Conservation (phyloP, 2,797 vertebrate genomes). For the Morelia viridis region DNA sequence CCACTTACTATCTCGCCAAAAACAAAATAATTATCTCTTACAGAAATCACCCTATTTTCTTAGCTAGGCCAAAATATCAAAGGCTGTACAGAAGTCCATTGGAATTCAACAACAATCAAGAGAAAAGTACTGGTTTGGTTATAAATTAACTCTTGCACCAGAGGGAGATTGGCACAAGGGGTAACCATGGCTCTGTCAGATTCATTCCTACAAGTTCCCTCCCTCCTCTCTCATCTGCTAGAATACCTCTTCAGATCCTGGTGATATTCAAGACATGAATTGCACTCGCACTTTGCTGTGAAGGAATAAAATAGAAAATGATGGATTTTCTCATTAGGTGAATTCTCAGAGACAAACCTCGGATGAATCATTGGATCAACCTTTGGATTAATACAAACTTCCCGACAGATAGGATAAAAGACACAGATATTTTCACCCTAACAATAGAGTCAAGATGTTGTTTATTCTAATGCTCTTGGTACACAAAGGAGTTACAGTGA, state of each 20-base stretch:
- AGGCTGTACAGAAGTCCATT: neutral
- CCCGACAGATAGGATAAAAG: too few relatives aligned
- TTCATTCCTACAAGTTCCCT: neutral
- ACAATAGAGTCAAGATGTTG: neutral
- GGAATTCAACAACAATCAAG: neutral
- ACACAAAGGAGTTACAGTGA: neutral
- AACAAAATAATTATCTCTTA: neutral
- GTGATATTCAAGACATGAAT: neutral
- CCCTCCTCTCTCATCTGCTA: neutral
- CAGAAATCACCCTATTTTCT: neutral
- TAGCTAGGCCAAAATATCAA: neutral
- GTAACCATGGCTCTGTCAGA: neutral
- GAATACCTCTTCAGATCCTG: neutral
- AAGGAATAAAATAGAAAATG: neutral
- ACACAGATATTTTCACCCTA: neutral
- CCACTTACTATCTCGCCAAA: neutral
- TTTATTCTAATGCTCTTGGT: neutral
- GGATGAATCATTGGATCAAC: neutral
- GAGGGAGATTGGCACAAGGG: neutral
- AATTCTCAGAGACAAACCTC: neutral
- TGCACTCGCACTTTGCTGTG: too few relatives aligned
- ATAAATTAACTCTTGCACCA: neutral
- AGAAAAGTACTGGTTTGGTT: neutral
- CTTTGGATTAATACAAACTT: neutral
- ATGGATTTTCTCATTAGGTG: neutral